Percentiles rank a stretch among this genome's conserved stretches.
phyloP scores from a whole-genome alignment of 1,140 invertebrate species.

The Drosophila elegans region DNA sequence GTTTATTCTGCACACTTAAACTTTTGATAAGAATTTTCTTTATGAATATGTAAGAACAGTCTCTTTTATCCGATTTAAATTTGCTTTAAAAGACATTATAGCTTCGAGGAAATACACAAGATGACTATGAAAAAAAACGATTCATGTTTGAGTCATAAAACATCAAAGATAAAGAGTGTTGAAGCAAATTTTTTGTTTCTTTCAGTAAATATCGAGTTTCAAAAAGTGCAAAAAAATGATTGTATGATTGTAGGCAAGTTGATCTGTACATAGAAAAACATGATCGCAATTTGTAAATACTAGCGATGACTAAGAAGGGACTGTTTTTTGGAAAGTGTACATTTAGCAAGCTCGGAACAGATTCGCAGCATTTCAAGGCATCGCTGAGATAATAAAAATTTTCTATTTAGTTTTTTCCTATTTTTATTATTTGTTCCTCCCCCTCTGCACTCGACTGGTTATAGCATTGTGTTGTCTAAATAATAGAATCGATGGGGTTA shows the following conservation, averaged over 20 bases:
- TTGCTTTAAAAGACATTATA: too few species aligned
- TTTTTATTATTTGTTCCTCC: conserved; percentile 7
- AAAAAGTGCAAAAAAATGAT: too few species aligned
- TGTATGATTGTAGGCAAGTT: background rate
- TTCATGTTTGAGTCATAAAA: too few species aligned
- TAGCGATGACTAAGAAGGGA: conserved; percentile 28
- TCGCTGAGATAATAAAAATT: conserved; percentile 46
- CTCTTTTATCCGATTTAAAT: too few species aligned
- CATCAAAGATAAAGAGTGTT: too few species aligned
- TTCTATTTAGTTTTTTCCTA: conserved; percentile 16
- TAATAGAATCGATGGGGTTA: conserved; percentile 34
- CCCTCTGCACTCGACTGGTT: conserved; percentile 15
- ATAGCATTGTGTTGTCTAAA: conserved; percentile 38
- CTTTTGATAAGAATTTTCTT: too few species aligned
- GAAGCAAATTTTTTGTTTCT: too few species aligned
- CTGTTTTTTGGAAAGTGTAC: conserved; percentile 17
- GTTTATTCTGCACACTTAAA: too few species aligned
- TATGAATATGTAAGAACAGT: too few species aligned
- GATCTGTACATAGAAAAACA: conserved; percentile 1
- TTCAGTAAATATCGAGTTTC: too few species aligned
- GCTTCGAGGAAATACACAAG: too few species aligned
- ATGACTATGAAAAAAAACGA: too few species aligned
- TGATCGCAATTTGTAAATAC: conserved; percentile 5
- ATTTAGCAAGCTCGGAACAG: conserved; percentile 21
- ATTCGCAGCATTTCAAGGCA: conserved; percentile 31